These are phyloP conservation scores for Pseudomyrmex concolor DNA, from an alignment of 1,140 invertebrate genomes.

Conservation along the genomic window DNA sequence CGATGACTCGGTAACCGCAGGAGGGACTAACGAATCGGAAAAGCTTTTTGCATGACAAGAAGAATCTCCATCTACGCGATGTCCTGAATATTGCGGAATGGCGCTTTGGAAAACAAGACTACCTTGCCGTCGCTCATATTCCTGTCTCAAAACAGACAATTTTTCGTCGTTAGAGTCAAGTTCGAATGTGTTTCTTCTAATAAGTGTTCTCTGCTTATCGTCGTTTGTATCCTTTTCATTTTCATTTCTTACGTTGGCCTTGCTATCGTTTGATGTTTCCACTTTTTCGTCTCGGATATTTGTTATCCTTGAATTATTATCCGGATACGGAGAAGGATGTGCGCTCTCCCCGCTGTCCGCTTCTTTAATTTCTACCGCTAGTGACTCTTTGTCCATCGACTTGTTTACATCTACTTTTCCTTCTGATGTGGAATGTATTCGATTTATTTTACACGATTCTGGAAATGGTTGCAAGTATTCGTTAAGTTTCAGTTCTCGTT, in stretches of 20 bases:
- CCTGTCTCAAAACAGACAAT: slow-evolving; percentile 84
- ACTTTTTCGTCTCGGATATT: slow-evolving; percentile 38
- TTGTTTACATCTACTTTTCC: slow-evolving; percentile 64
- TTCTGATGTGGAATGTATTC: slow-evolving; percentile 67
- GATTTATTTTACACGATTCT: slow-evolving; percentile 76
- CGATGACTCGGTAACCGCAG: slow-evolving; percentile 33
- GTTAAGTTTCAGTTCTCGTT: slow-evolving; percentile 76
- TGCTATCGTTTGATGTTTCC: neutral
- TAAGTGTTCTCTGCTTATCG: slow-evolving; percentile 79
- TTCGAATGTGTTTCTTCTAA: slow-evolving; percentile 85
- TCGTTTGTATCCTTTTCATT: slow-evolving; percentile 26
- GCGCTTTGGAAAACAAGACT: slow-evolving; percentile 86
- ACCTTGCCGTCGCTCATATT: slow-evolving; percentile 87
- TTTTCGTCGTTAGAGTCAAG: slow-evolving; percentile 83
- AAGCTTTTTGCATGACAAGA: slow-evolving; percentile 52
- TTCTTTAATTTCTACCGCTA: slow-evolving; percentile 83
- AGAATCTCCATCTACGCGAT: slow-evolving; percentile 81
- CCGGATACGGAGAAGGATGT: slow-evolving; percentile 82
- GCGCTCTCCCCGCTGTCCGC: slow-evolving; percentile 83
- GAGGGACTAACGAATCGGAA: slow-evolving; percentile 23
- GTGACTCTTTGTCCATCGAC: slow-evolving; percentile 78
- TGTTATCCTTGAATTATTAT: slow-evolving; percentile 75
- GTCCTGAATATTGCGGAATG: slow-evolving; percentile 87
- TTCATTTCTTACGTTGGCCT: neutral
- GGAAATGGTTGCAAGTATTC: slow-evolving; percentile 76